Evolutionary conservation across 2,888 invertebrate species (phyloP).

Genomic region (Pammene fasciana): DNA sequence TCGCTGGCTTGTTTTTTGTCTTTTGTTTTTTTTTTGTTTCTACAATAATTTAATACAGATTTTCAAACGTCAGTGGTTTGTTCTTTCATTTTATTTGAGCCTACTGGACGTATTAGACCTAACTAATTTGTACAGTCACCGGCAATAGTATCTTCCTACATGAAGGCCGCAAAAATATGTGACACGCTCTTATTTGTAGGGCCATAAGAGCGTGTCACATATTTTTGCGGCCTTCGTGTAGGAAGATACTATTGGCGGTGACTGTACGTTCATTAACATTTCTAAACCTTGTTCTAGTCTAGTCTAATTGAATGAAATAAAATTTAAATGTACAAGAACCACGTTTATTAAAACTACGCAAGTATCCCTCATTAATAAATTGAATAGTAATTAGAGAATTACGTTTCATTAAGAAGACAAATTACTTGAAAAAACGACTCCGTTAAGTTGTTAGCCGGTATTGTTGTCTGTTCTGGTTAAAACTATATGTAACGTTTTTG

Average conservation of each 20-base stretch:
- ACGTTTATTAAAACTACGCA: slow-evolving; percentile 1
- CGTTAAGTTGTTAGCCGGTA: not conserved
- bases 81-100: too few relatives aligned
- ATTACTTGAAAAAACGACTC: not conserved
- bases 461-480: slow-evolving; percentile 31
- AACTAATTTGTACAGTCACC: too few relatives aligned
- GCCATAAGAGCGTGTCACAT: too few relatives aligned
- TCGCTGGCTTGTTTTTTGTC: slow-evolving; percentile 22
- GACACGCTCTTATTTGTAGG: too few relatives aligned
- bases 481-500: slow-evolving; percentile 27
- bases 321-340: not conserved
- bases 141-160: too few relatives aligned
- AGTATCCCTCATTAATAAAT: slow-evolving; percentile 9
- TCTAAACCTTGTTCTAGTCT: not conserved
- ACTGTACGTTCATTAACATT: too few relatives aligned
- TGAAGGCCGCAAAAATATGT: too few relatives aligned
- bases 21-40: not conserved
- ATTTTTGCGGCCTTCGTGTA: too few relatives aligned
- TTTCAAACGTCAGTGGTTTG: not conserved
- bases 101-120: not conserved
- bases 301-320: not conserved
- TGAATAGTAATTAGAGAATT: slow-evolving; percentile 14
- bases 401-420: slow-evolving; percentile 17
- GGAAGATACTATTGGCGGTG: too few relatives aligned
- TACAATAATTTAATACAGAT: not conserved